Conservation (phyloP, 2,888 invertebrate species). For the Julus scanicus region DNA sequence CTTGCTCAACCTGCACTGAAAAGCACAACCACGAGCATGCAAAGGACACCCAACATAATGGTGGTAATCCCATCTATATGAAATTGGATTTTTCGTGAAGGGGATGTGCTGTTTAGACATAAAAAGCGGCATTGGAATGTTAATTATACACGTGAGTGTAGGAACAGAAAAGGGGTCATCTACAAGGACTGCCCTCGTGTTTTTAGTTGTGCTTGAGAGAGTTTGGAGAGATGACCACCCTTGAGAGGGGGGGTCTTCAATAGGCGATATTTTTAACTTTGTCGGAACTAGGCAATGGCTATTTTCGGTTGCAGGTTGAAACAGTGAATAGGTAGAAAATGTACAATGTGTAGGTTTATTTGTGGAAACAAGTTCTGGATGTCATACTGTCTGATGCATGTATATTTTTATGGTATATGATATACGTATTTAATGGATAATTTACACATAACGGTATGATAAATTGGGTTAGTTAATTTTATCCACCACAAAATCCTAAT, state of each 20-base stretch:
- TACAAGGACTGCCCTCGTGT: background rate
- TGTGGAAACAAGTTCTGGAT: too few relatives aligned
- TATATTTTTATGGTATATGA: too few relatives aligned
- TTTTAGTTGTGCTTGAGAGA: background rate
- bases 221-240: background rate
- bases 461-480: too few relatives aligned
- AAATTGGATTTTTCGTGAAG: background rate
- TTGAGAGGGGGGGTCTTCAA: background rate
- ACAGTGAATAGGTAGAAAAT: too few relatives aligned
- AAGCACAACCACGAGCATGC: background rate
- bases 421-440: too few relatives aligned
- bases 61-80: background rate
- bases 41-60: background rate
- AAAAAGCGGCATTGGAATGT: background rate
- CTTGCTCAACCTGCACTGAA: background rate
- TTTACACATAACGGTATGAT: too few relatives aligned
- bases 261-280: too few relatives aligned
- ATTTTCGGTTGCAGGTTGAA: too few relatives aligned
- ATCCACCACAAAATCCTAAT: too few relatives aligned
- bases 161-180: background rate
- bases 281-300: too few relatives aligned
- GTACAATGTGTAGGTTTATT: too few relatives aligned
- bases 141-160: background rate
- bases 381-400: too few relatives aligned
- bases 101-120: background rate